These are phyloP conservation scores for Acholoe squamosa DNA, from an alignment of 2,888 invertebrate species.

Conservation along the genomic window DNA sequence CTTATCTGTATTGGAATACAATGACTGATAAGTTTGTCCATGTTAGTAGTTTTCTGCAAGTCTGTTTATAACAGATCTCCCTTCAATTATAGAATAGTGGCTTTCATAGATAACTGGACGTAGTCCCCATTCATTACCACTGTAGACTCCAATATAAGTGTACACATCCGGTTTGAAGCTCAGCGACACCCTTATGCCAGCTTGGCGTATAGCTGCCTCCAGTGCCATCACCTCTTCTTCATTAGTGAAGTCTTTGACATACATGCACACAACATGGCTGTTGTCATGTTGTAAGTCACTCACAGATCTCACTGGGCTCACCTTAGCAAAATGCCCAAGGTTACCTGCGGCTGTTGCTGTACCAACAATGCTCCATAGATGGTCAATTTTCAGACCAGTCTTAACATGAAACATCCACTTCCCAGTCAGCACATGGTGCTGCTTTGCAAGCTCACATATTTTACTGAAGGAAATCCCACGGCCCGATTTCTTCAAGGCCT, in stretches of 20 bases:
- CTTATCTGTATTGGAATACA: no score
- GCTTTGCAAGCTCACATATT: conserved; percentile 70
- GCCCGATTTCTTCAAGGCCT: conserved; percentile 65
- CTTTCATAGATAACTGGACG: conserved; percentile 69
- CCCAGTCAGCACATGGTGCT: conserved; percentile 67
- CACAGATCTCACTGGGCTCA: no score
- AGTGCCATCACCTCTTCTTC: conserved; percentile 68
- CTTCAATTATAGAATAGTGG: background rate
- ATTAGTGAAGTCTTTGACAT: conserved; percentile 70
- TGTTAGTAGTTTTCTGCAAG: no score
- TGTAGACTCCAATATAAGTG: conserved; percentile 70
- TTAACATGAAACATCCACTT: conserved; percentile 72
- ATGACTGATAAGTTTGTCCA: no score
- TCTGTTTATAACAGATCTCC: background rate
- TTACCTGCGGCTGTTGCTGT: conserved; percentile 65
- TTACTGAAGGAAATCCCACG: conserved; percentile 66
- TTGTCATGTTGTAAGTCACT: background rate
- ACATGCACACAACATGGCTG: conserved; percentile 72
- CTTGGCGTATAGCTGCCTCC: conserved; percentile 69
- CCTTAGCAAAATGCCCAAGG: background rate
- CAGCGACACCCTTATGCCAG: conserved; percentile 70
- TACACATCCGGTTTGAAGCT: conserved; percentile 73
- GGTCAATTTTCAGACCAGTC: conserved; percentile 71
- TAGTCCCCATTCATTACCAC: conserved; percentile 69
- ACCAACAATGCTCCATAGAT: conserved; percentile 71